These are phyloP conservation scores for Congeria kusceri DNA, from an alignment of 2,888 invertebrate genomes.

Conservation along the genomic window DNA sequence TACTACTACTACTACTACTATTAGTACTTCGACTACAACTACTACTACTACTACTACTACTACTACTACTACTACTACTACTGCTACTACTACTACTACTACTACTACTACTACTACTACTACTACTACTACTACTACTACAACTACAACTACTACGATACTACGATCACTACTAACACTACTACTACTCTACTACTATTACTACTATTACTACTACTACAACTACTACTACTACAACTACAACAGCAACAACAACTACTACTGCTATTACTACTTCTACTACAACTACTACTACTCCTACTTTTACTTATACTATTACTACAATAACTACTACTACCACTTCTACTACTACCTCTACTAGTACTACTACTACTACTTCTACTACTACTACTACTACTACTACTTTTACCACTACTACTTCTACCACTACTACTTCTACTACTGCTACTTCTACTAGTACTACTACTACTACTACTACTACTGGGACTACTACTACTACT, in stretches of 20 bases:
- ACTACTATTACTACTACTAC: constrained; percentile 2
- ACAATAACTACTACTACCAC: not conserved
- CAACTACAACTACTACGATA: not conserved
- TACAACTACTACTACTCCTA: not conserved
- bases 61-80: constrained; percentile 1
- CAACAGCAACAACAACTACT: not conserved
- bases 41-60: constrained; percentile 1
- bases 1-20: not conserved
- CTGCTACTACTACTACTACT: not conserved
- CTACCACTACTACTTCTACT: not conserved
- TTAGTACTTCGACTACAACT: not conserved
- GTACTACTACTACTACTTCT: not conserved
- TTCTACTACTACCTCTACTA: not conserved
- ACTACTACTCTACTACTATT: too few species aligned
- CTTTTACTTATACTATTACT: not conserved
- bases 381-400: not conserved
- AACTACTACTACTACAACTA: not conserved
- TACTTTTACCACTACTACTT: too few species aligned
- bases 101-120: not conserved
- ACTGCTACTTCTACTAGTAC: not conserved
- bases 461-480: too few species aligned
- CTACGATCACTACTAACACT: constrained; percentile 1
- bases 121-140: constrained; percentile 2
- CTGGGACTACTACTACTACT: too few species aligned
- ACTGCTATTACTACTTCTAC: not conserved